Evolutionary conservation across 53 echinoderm and acorn worm genomes (phyloP).

Genomic region (Antedon mediterranea): DNA sequence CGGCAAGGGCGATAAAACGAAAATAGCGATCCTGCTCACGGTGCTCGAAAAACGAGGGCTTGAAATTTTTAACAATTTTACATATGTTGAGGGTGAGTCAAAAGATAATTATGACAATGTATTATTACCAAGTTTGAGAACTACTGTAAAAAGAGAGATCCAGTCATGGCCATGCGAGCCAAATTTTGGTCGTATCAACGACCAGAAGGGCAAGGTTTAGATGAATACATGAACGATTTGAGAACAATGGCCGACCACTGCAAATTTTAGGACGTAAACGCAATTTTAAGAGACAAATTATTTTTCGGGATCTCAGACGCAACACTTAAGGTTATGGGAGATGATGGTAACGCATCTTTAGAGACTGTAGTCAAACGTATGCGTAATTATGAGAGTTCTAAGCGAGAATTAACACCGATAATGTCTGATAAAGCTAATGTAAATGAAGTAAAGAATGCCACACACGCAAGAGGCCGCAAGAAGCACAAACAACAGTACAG

Average conservation of each 20-base stretch:
- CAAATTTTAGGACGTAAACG: no score
- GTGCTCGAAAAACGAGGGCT: neutral
- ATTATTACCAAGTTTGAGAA: neutral
- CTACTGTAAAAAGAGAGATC: neutral
- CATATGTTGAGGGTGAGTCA: neutral
- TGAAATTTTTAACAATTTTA: neutral
- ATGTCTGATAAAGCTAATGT: neutral
- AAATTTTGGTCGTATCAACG: neutral
- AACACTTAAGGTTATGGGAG: no score
- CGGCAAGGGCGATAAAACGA: neutral
- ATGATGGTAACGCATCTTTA: no score
- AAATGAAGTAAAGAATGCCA: neutral
- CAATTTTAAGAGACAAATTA: no score
- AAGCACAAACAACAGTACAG: neutral
- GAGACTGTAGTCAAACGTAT: no score
- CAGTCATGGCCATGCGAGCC: neutral
- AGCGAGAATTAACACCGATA: neutral
- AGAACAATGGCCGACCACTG: no score
- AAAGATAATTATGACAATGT: neutral
- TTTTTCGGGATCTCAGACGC: no score
- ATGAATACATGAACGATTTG: no score
- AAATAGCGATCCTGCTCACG: neutral
- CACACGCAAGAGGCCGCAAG: no score
- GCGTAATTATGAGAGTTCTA: neutral
- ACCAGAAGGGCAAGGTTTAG: neutral